Base-by-base conservation (phyloP, 2,888 invertebrate species). In the Tetanocera ferruginea region DNA sequence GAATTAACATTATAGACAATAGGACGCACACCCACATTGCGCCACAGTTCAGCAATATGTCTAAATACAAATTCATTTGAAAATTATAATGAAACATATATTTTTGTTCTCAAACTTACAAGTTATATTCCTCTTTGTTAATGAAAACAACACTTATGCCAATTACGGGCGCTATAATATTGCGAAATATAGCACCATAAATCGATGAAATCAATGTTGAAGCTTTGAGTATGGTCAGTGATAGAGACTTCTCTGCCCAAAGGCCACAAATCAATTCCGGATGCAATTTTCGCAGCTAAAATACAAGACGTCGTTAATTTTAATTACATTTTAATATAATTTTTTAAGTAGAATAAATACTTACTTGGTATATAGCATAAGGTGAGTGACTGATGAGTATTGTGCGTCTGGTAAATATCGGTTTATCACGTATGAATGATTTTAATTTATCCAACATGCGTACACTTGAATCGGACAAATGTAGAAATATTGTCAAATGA, bases 1-100 rank as follows among this genome's bases (percentile, higher is more conserved):
- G 89, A 90, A 83, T 90, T 90, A 2, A 90, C 89, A 83, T 88
- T 89, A 76, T 90, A 90, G 14, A 89, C 90, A 76, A 90, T 88
- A 66, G 90, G 90, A 74, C 89, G 88, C 6, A 90, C 90, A 74
- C 89, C 89, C 69, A 88, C 88, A 83, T 90, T 89, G 67, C 89
- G 87, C 90, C 90, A 90, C 23, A 90, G 79, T 79, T 89, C 89
- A 43, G 88, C 88, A 77, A 90, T 88, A 80, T 90, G 89, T 57
- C 90, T 90, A 78, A 8, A 81, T 23, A 25, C 57, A 77, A 6
- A 1, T 71, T 69, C 6, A 74, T 75, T 51, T 51, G 4, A 72
- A 23, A 60, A 62, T 19, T 69, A 17, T 31, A 67, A 49, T 28
- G n/a, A 19, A 57, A 34, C 34, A n/a, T 49, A 28, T 17, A 28